A percentile compares a stretch with the other conserved stretches of the same genome.
Evolutionary conservation across 2,888 invertebrate genomes (phyloP).

Genomic region (Ischnus inquisitorius): DNA sequence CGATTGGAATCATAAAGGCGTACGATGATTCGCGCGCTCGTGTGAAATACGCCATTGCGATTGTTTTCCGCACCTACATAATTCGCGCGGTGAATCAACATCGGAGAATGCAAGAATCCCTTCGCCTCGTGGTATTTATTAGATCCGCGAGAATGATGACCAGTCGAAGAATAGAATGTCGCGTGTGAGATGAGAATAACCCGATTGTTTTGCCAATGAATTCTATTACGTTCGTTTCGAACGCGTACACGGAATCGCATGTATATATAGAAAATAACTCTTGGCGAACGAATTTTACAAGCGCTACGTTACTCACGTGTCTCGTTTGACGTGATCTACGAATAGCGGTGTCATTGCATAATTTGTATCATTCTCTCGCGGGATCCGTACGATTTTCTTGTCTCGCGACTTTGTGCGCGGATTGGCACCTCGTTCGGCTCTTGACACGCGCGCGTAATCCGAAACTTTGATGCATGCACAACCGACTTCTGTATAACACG

Average conservation of each 20-base stretch:
- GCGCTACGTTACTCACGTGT: background rate
- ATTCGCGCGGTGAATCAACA: slow-evolving; percentile 9
- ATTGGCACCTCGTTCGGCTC: slow-evolving; percentile 15
- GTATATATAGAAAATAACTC: background rate
- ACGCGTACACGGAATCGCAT: background rate
- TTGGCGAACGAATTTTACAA: slow-evolving; percentile 27
- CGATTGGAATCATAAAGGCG: too few relatives aligned
- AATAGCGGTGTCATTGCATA: slow-evolving; percentile 4
- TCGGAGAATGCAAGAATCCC: slow-evolving; percentile 1
- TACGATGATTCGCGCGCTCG: too few relatives aligned
- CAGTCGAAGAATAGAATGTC: slow-evolving; percentile 8
- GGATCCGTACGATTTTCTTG: background rate
- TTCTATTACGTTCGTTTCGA: background rate
- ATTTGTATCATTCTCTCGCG: background rate
- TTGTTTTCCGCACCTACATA: background rate
- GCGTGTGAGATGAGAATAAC: slow-evolving; percentile 16
- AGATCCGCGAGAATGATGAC: background rate
- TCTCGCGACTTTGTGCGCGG: background rate
- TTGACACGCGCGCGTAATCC: slow-evolving; percentile 20
- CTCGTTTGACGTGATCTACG: slow-evolving; percentile 8
- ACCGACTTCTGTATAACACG: background rate
- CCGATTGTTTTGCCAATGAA: slow-evolving; percentile 35
- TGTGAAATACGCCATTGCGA: too few relatives aligned
- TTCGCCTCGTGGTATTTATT: slow-evolving; percentile 28
- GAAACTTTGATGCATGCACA: background rate